Evolutionary conservation across 2,113 vertebrate species (phyloP).

Genomic region (Scophthalmus maximus): DNA sequence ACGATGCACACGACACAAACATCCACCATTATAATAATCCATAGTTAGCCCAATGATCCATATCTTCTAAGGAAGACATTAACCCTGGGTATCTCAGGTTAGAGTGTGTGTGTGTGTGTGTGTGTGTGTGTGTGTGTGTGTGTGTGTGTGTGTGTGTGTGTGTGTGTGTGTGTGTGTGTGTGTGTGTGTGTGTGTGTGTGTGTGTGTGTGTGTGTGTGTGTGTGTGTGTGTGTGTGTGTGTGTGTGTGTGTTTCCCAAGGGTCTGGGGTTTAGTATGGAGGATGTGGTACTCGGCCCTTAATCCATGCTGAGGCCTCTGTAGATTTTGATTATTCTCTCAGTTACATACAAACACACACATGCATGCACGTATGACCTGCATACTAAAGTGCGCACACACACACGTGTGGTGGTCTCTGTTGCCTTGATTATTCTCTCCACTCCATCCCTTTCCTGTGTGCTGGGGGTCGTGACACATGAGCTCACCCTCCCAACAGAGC

Average conservation of each 20-base stretch:
- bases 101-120: background rate
- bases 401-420: constrained; percentile 4
- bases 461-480: constrained; percentile 42
- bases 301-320: constrained; percentile 45
- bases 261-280: constrained; percentile 55
- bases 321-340: constrained; percentile 48
- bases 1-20: too few relatives aligned
- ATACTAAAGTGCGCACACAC: background rate
- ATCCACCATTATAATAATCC: background rate
- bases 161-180: background rate
- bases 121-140: background rate
- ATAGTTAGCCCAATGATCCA: constrained; percentile 28
- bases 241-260: constrained; percentile 7
- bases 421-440: constrained; percentile 36
- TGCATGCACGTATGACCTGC: background rate
- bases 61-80: constrained; percentile 9
- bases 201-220: background rate
- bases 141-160: background rate
- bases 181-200: background rate
- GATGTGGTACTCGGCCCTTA: constrained; percentile 33
- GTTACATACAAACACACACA: constrained; percentile 14
- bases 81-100: constrained; percentile 24
- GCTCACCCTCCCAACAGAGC: constrained; percentile 28
- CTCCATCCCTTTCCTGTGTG: constrained; percentile 16
- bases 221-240: background rate